A percentile compares a stretch with the other conserved stretches of the same genome.
phyloP scores from a whole-genome alignment of 2,113 vertebrate species.

The Pungitius pungitius region DNA sequence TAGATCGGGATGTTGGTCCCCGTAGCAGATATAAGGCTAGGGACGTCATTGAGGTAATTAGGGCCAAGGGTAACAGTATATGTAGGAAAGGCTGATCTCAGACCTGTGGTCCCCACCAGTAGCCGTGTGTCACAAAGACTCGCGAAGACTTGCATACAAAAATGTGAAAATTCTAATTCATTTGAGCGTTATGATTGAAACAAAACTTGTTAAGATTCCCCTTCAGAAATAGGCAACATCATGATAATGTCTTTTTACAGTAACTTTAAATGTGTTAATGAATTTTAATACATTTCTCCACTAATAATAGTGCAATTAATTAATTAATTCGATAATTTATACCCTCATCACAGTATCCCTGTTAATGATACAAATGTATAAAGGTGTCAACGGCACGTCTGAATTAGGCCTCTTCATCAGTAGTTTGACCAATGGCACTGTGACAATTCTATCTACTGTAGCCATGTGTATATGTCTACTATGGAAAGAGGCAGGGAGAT shows the following conservation, averaged over 20 bases:
- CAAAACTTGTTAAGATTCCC: background rate
- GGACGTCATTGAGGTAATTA: conserved; percentile 75
- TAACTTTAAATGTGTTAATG: background rate
- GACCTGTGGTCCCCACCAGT: conserved; percentile 63
- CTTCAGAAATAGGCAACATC: background rate
- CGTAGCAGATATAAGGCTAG: conserved; percentile 62
- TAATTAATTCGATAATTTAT: too few species aligned
- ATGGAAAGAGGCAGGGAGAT: conserved; percentile 30
- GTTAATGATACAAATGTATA: conserved; percentile 66
- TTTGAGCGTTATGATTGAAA: background rate
- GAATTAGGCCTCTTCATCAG: conserved; percentile 42
- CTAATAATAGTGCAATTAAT: background rate
- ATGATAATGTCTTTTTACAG: background rate
- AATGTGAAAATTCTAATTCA: background rate
- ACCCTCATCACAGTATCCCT: conserved; percentile 45
- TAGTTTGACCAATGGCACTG: conserved; percentile 41
- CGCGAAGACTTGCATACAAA: conserved; percentile 39
- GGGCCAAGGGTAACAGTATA: conserved; percentile 64
- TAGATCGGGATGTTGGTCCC: conserved; percentile 64
- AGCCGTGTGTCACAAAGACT: conserved; percentile 35
- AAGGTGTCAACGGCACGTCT: conserved; percentile 64
- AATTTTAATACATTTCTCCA: background rate
- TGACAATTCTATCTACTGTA: conserved; percentile 43
- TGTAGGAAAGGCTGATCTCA: conserved; percentile 74
- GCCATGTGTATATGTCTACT: conserved; percentile 8